Conservation (phyloP, 2,113 vertebrate species). For the Pardalotus punctatus region DNA sequence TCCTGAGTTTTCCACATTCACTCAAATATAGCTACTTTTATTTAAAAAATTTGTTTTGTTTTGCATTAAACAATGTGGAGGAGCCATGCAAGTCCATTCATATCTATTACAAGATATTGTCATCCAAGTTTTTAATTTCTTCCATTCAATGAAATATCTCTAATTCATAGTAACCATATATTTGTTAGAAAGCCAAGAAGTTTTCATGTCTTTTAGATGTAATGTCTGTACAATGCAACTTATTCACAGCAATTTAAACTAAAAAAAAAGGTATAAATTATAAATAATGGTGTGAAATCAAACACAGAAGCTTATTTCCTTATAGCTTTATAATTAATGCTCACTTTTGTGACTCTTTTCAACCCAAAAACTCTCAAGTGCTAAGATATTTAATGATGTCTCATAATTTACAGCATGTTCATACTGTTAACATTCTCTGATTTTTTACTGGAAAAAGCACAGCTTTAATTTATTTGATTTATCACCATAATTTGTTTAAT, state of each 20-base stretch:
- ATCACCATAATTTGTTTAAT: background rate
- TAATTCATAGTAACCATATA: background rate
- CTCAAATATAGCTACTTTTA: background rate
- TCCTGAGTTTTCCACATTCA: fast-evolving
- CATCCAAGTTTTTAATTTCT: background rate
- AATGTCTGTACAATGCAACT: background rate
- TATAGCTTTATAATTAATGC: background rate
- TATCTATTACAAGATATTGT: background rate
- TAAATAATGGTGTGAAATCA: background rate
- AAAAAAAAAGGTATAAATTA: background rate
- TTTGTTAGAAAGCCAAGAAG: background rate
- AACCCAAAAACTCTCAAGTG: background rate
- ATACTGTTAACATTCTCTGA: background rate
- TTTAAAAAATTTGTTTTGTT: background rate
- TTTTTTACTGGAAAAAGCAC: background rate
- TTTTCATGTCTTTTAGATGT: background rate
- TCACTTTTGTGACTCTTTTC: background rate
- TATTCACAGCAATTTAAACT: background rate
- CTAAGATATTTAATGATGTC: background rate
- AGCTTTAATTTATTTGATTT: background rate
- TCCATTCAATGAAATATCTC: background rate
- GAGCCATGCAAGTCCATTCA: background rate
- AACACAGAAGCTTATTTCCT: background rate
- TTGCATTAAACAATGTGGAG: background rate
- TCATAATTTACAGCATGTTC: background rate